Conservation (phyloP, 1,140 invertebrate genomes). For the Bilobella aurantiaca region DNA sequence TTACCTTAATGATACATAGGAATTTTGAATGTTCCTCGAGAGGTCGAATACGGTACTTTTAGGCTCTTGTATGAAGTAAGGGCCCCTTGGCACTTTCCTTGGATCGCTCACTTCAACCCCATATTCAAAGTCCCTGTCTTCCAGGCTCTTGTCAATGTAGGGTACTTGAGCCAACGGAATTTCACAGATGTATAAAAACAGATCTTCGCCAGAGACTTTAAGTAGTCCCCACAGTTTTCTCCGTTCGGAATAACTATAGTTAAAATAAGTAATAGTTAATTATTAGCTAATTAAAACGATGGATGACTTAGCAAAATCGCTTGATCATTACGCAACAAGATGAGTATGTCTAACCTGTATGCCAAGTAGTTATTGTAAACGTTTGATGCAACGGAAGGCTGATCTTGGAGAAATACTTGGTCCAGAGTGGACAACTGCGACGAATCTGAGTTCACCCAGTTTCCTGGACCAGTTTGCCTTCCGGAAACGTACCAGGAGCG, state of each 20-base stretch:
- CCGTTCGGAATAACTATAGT: conserved; percentile 57
- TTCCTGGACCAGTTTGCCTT: conserved; percentile 57
- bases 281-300: neutral
- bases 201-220: conserved; percentile 62
- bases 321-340: no score
- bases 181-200: conserved; percentile 79
- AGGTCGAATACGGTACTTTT: conserved; percentile 69
- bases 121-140: conserved; percentile 67
- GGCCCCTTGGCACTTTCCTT: conserved; percentile 68
- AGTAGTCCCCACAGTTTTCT: conserved; percentile 72
- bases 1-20: conserved; percentile 28
- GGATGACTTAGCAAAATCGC: no score
- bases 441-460: conserved; percentile 73
- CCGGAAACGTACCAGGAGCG: conserved; percentile 75
- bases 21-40: conserved; percentile 49
- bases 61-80: conserved; percentile 78
- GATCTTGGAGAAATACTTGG: conserved; percentile 63
- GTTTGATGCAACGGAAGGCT: conserved; percentile 36
- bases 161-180: conserved; percentile 56
- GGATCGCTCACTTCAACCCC: conserved; percentile 64
- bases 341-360: conserved; percentile 45
- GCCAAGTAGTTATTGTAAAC: conserved; percentile 47
- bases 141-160: conserved; percentile 46
- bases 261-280: conserved; percentile 37
- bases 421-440: conserved; percentile 64